Evolutionary conservation across 2,888 invertebrate species (phyloP).

Genomic region (Mythimna ferrago): DNA sequence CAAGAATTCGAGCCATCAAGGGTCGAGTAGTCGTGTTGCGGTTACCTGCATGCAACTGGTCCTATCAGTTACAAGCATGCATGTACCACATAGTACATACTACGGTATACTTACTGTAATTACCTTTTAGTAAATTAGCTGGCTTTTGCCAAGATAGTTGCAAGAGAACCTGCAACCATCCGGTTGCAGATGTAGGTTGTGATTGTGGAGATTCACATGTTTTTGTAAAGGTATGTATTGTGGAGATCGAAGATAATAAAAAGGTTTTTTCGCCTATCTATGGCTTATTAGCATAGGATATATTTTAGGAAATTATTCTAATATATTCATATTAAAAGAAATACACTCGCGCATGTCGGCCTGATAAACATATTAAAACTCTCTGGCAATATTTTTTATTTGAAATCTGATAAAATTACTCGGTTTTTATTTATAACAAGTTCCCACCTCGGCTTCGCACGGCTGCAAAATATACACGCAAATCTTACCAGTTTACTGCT

Average conservation of each 20-base stretch:
- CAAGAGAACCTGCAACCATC: background rate
- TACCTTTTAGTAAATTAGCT: constrained; percentile 2
- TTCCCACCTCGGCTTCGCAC: too few species aligned
- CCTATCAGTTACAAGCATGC: constrained; percentile 29
- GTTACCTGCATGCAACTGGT: constrained; percentile 33
- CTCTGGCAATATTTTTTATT: too few species aligned
- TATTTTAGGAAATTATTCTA: too few species aligned
- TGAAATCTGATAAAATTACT: too few species aligned
- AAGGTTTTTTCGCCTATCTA: too few species aligned
- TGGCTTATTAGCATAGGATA: too few species aligned
- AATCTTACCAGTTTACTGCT: too few species aligned
- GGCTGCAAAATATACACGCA: too few species aligned
- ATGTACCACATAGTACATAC: constrained; percentile 34
- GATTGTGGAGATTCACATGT: background rate
- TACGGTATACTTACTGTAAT: constrained; percentile 38
- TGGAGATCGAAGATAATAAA: background rate
- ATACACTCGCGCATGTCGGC: too few species aligned
- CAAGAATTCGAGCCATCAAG: constrained; percentile 11
- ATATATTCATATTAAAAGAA: too few species aligned
- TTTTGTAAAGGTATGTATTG: background rate
- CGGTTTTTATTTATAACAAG: too few species aligned
- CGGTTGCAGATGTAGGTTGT: constrained; percentile 12
- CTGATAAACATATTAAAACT: too few species aligned
- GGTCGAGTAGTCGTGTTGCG: constrained; percentile 36
- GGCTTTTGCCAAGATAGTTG: background rate